These are phyloP conservation scores for Parnassius orleans DNA, from an alignment of 2,888 invertebrate species.

Conservation along the genomic window DNA sequence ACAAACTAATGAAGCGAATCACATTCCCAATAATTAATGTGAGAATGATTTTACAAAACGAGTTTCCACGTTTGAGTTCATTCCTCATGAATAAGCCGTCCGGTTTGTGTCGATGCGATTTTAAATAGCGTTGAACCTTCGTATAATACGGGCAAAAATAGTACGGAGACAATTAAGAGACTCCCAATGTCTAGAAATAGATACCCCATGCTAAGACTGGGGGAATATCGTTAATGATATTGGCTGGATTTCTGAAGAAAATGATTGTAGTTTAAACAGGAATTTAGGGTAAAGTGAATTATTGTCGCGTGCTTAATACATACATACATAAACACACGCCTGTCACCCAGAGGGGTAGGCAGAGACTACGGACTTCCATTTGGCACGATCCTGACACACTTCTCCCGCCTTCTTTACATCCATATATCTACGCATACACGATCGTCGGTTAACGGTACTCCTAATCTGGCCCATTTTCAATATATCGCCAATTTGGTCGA, in stretches of 20 bases:
- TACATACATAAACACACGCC: no score
- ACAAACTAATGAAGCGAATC: conserved; percentile 17
- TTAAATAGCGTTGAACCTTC: conserved; percentile 2
- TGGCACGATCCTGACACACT: no score
- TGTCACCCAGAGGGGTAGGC: no score
- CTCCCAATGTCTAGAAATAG: conserved; percentile 31
- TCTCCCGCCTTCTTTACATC: no score
- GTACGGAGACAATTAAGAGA: conserved; percentile 27
- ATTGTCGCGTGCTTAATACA: no score
- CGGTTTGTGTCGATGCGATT: conserved; percentile 21
- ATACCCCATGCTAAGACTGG: conserved; percentile 26
- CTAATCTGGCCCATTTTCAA: no score
- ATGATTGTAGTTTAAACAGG: no score
- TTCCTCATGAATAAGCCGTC: conserved; percentile 21
- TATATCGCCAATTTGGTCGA: no score
- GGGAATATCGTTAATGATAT: conserved; percentile 13
- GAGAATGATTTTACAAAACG: conserved; percentile 20
- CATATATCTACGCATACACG: no score
- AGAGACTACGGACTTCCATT: no score
- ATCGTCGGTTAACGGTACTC: no score
- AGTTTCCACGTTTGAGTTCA: conserved; percentile 15
- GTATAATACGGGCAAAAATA: conserved; percentile 3
- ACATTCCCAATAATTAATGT: conserved; percentile 21
- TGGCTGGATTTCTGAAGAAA: conserved; percentile 17
- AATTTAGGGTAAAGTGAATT: not conserved